Base-by-base conservation (phyloP, 2,113 vertebrate species). In the Phaethon lepturus region DNA sequence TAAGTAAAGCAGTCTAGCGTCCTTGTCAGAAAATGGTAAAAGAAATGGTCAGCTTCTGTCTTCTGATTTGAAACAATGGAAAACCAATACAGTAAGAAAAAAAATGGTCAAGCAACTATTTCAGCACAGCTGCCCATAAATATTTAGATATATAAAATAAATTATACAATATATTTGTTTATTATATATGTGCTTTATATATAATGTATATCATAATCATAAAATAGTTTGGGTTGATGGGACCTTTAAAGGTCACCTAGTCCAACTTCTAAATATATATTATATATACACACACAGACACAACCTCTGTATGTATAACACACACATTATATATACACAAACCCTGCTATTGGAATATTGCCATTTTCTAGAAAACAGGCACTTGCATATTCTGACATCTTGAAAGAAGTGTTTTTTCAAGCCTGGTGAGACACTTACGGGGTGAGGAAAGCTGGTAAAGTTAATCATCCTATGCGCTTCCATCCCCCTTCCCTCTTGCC, bases 371-470 rank as follows among this genome's bases (percentile, higher is more conserved):
- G 28, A 26, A 58, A 59, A 29, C 1, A 19, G 11, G 2, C 4
- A 24, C 13, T 45, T 16, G 40, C 8, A 4, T 29, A 11, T 40
- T 22, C 13, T 22, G 12, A 5, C 49, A 19, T 5, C 19, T 52
- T 38, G 47, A 13, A 78, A 56, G 6, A 29, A 49, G 22, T 4
- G 16, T 4, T 18, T 69, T 82, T 50, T 26, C 26, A 50, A 33
- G n/a, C 9, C 45, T 67, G 22, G 10, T 2, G n/a, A 75, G 62
- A 33, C 20, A 16, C 16, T 24, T 5, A 1, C 1, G 1, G 12
- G 38, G 28, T 16, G 18, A 87, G 73, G 56, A 15, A 76, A 56
- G 35, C 7, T 42, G 42, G 18, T 33, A 13, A 55, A 19, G 28
- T 7, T 18, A 31, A 28, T 31, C 31, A 13, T 1, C 22, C 33